Conservation (phyloP, 2,888 invertebrate genomes). For the Nomada lathburiana region DNA sequence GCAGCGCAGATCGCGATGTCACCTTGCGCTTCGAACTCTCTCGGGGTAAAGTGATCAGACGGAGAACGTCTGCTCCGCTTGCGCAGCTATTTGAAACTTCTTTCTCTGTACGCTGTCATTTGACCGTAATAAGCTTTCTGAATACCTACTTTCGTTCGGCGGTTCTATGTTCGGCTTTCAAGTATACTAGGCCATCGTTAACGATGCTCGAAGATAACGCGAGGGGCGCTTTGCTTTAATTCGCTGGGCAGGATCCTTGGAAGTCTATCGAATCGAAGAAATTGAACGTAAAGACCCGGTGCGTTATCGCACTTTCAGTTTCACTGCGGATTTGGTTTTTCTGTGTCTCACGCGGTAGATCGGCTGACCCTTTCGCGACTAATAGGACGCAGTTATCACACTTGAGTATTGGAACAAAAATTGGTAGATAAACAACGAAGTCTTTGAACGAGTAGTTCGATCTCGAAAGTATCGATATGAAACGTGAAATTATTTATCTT, state of each 20-base stretch:
- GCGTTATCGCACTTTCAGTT: no score
- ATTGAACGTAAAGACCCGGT: not conserved
- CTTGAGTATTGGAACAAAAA: no score
- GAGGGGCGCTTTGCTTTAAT: conserved; percentile 10
- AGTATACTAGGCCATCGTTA: conserved; percentile 35
- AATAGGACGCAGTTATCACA: no score
- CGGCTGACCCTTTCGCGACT: no score
- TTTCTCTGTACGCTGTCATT: conserved; percentile 26
- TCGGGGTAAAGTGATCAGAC: conserved; percentile 41
- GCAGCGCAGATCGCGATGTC: conserved; percentile 34
- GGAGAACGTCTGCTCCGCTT: conserved; percentile 23
- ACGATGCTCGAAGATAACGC: conserved; percentile 22
- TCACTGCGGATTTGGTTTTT: no score
- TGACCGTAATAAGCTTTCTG: conserved; percentile 28
- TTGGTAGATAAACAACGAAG: no score
- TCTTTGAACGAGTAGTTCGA: no score
- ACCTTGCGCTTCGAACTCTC: conserved; percentile 45
- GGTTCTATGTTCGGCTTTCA: conserved; percentile 32
- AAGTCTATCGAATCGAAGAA: conserved; percentile 6
- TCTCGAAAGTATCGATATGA: no score
- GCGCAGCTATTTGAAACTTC: conserved; percentile 34
- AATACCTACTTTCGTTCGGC: conserved; percentile 25
- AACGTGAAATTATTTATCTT: no score
- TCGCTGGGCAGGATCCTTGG: not conserved
- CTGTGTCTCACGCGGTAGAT: no score